Evolutionary conservation across 2,113 vertebrate genomes (phyloP), one percentile per base, ranked within the genome.

Genomic region (Holacanthus passer): DNA sequence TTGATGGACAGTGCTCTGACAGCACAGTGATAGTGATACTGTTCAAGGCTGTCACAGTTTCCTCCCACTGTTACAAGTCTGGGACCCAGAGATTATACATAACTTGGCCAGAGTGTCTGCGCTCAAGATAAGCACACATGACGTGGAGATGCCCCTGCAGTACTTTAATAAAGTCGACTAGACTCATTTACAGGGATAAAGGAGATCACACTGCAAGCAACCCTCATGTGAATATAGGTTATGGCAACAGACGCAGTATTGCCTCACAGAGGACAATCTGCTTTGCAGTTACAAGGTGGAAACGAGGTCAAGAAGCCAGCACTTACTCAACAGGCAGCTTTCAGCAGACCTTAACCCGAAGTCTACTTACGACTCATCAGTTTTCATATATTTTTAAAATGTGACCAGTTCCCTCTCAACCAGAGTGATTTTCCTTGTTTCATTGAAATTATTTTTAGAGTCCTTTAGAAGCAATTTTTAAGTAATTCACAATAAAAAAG

Each of bases 61-160:
- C 90, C 91, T 86, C 84, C 89, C 81, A 72, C 52, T 86, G 60
- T 24, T 20, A 64, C 22, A 6, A 77, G 82, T 85, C 89, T 93
- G 94, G 64, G 19, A 76, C 86, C 70, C 3, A 60, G 69, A 91
- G 94, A 94, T 94, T 93, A 93, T 73, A 47, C 83, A 75, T 20
- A 3, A 85, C 76, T 84, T 35, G 88, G 45, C 82, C 76, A 71
- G 43, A 71, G 68, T 58, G 62, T 85, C 83, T 90, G 89, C 31
- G 22, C 80, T 70, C 59, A 39, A 84, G 94, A 94, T 94, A 94
- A 94, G 89, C 72, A 73, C 52, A 48, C 53, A 41, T 64, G 71
- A 85, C 70, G 41, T 76, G 73, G 63, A 64, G 22, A 73, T 85
- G 68, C 6, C 75, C 69, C 69, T 74, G 37, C 32, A 64, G 41